Evolutionary conservation across 2,113 vertebrate species (phyloP).

Genomic region (Physeter macrocephalus): DNA sequence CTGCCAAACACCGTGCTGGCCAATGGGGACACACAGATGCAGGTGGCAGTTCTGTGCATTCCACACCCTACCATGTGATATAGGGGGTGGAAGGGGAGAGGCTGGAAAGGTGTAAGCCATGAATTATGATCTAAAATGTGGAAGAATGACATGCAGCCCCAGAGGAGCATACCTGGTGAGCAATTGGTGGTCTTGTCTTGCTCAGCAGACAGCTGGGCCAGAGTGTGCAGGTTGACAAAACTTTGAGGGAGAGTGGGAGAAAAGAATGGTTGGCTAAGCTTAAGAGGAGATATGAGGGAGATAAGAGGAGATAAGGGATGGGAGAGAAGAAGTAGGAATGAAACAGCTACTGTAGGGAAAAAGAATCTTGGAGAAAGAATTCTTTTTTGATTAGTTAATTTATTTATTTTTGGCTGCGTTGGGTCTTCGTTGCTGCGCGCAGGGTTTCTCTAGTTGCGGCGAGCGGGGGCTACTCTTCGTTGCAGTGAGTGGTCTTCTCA

Average conservation of each 20-base stretch:
- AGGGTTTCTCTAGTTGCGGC: too few species aligned
- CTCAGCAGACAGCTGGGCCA: background rate
- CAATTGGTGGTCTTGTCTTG: background rate
- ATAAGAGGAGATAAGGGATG: background rate
- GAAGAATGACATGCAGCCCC: background rate
- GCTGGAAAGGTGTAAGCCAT: background rate
- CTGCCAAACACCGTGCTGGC: accelerated
- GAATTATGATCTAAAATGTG: background rate
- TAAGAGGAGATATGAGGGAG: background rate
- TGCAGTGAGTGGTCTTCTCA: too few species aligned
- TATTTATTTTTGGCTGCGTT: too few species aligned
- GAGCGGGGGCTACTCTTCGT: too few species aligned
- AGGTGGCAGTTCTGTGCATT: background rate
- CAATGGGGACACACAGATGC: accelerated
- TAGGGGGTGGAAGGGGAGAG: accelerated
- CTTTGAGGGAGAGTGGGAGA: background rate
- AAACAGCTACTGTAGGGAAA: background rate
- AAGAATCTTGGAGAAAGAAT: background rate
- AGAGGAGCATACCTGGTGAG: background rate
- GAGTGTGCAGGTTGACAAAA: background rate
- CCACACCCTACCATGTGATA: accelerated
- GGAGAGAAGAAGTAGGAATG: background rate
- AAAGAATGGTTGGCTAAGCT: background rate
- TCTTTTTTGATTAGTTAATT: too few species aligned
- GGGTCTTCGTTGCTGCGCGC: too few species aligned